Conservation (phyloP, 1,140 invertebrate genomes). For the Atta cephalotes region DNA sequence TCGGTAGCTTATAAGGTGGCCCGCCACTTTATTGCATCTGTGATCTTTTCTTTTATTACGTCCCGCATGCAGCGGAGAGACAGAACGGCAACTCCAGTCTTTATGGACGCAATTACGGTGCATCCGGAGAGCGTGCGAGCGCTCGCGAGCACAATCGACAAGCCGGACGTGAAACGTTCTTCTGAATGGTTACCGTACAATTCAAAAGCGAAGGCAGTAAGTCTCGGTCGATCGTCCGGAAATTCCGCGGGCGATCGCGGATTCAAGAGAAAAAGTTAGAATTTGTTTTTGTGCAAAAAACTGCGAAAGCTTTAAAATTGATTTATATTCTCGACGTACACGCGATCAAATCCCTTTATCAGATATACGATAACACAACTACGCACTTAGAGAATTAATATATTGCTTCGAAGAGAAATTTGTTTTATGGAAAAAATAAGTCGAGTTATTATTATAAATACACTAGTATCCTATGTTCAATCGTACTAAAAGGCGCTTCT, state of each 20-base stretch:
- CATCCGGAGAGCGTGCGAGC: conserved; percentile 48
- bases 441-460: conserved; percentile 11
- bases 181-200: conserved; percentile 37
- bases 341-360: not conserved
- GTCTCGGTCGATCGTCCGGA: conserved; percentile 52
- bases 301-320: conserved; percentile 21
- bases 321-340: conserved; percentile 1
- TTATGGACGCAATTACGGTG: conserved; percentile 69
- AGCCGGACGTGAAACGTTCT: conserved; percentile 58
- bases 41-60: conserved; percentile 71
- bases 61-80: conserved; percentile 53
- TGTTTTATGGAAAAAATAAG: not conserved
- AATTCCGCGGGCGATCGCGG: conserved; percentile 46
- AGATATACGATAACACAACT: not conserved
- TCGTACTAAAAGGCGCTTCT: not conserved
- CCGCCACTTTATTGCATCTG: conserved; percentile 68
- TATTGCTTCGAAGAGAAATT: not conserved
- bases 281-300: conserved; percentile 20
- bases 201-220: conserved; percentile 59
- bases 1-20: conserved; percentile 55
- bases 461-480: not conserved
- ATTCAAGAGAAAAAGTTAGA: not conserved
- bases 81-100: conserved; percentile 50
- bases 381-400: conserved; percentile 28
- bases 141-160: conserved; percentile 60